Evolutionary conservation across 2,797 vertebrate genomes (phyloP), one percentile per base, ranked within the genome.

Genomic region (Diceros bicornis): DNA sequence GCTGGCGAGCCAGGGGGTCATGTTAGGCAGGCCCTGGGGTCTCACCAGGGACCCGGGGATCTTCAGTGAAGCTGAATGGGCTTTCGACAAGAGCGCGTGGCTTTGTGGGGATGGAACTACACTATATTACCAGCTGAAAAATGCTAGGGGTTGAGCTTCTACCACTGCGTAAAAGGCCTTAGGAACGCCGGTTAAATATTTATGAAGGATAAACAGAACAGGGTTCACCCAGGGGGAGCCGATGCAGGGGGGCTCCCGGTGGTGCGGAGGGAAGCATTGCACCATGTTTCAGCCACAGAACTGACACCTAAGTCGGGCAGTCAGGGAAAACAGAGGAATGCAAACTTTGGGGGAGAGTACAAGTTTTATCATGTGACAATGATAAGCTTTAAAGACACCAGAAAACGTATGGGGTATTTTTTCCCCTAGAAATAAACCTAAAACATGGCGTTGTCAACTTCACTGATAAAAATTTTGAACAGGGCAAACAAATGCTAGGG

Each of bases 241-340:
- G 32, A 34, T 0, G 2, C 1, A 17, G 0, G 3, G 7, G 21
- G 52, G 6, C 5, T 41, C 64, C 25, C 0, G 0, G 41, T 16
- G 4, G 9, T 7, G 5, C 23, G 17, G 2, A n/a, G n/a, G 25
- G 25, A 3, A 9, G 37, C 17, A 25, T 21, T 27, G 29, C 16
- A 7, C 17, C 16, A 0, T 4, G 0, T 0, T 3, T 17, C 21
- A 68, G 55, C 29, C 4, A 1, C 10, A 9, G 16, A 25, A 4
- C 23, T 5, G 47, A 13, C 20, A 1, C 32, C 21, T 23, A 20
- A 29, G 16, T 18, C 50, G 11, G 2, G 50, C 2, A 0, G 6
- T 4, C 25, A 27, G 32, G 14, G 34, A n/a, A 37, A 62, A 17
- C 25, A 52, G 47, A 18, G n/a, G 57, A 47, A 74, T 2, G 11